Base-by-base conservation (phyloP, 1,140 invertebrate genomes). In the Drosophila asahinai region DNA sequence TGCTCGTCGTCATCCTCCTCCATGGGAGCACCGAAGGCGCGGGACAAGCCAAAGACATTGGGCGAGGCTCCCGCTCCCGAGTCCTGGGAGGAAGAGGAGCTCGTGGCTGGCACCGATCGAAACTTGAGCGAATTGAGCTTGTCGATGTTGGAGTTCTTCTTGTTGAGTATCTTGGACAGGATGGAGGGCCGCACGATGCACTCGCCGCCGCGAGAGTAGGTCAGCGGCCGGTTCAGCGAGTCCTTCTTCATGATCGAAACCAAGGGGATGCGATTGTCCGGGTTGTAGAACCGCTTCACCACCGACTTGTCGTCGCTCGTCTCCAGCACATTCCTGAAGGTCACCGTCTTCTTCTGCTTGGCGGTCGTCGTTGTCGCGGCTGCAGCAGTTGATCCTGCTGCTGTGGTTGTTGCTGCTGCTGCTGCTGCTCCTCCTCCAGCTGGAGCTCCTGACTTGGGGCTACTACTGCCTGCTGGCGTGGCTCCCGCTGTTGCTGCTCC, bases 21-120 rank as follows among this genome's bases (percentile, higher is more conserved):
- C 52, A 81, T 51, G 14, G 83, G 95, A 90, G 63, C 95, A 93
- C 91, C 95, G 94, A 90, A 95, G 89, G 91, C 95, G 93, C 81
- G 94, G 90, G 80, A 94, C 89, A 80, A 94, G 93, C 83, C 95
- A 93, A 91, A 95, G 93, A 92, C 67, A 49, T 62, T 87, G 2
- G 68, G 47, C 1, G 75, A 19, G 8, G 75, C 45, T 15, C 43
- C 43, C 0, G 58, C 22, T 9, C 49, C 36, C 1, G 51, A 55
- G 43, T 74, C 36, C 43, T 25, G 64, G 8, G 19, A 42, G 6
- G 30, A 36, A 6, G 62, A 15, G 27, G 66, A 67, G 17, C 15
- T 70, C 19, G 76, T 9, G n/a, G 54, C 36, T 30, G 60, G 8
- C 22, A 45, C 72, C 33, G 92, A 92, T 36, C 91, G 87, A 76